phyloP scores from a whole-genome alignment of 2,113 vertebrate species.

The Sinocyclocheilus rhinocerous region DNA sequence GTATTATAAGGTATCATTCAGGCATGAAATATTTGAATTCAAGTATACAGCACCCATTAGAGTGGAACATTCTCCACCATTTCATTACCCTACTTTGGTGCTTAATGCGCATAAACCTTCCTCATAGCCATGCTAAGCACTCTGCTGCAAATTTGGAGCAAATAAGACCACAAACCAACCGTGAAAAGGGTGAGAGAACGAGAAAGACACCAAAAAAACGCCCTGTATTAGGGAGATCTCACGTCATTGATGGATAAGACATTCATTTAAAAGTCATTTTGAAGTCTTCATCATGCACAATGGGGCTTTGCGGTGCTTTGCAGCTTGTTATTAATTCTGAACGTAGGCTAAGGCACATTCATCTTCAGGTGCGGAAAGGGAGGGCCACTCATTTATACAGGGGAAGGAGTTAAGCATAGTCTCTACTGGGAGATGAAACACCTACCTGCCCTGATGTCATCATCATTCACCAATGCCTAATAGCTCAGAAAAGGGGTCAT shows the following conservation, averaged over 20 bases:
- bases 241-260: conserved; percentile 45
- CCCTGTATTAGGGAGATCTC: not conserved
- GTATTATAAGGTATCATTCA: conserved; percentile 40
- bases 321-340: conserved; percentile 47
- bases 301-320: conserved; percentile 15
- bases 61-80: conserved; percentile 27
- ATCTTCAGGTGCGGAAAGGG: conserved; percentile 44
- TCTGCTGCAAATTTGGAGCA: not conserved
- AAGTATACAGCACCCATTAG: conserved; percentile 27
- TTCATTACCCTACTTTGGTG: conserved; percentile 46
- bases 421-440: conserved; percentile 38
- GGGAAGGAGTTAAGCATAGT: conserved; percentile 36
- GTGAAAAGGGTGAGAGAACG: conserved; percentile 11
- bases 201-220: not conserved
- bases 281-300: conserved; percentile 38
- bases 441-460: conserved; percentile 28
- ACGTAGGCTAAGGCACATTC: conserved; percentile 45
- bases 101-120: conserved; percentile 43
- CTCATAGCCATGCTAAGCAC: conserved; percentile 19
- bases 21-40: conserved; percentile 28
- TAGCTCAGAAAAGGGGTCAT: conserved; percentile 34
- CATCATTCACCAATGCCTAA: conserved; percentile 32
- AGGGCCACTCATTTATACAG: conserved; percentile 43
- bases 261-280: conserved; percentile 52
- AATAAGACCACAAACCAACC: conserved; percentile 42